phyloP scores from a whole-genome alignment of 2,888 invertebrate species.

The Homarus gammarus region DNA sequence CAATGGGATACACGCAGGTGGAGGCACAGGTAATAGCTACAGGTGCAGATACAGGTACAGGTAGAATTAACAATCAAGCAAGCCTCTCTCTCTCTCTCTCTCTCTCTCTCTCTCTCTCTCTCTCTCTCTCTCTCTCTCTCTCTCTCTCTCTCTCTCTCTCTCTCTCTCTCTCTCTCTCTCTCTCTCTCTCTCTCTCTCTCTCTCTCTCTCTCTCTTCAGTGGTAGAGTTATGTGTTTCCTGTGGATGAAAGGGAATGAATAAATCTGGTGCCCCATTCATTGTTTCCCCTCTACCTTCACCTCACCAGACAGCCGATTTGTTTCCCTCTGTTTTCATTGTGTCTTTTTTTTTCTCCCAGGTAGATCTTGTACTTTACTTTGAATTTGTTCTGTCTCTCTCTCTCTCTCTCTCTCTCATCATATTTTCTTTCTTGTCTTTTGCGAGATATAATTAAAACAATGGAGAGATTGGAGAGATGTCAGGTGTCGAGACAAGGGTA shows the following conservation, averaged over 20 bases:
- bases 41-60: too few species aligned
- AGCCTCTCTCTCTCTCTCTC: not conserved
- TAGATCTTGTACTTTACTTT: too few species aligned
- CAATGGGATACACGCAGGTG: too few species aligned
- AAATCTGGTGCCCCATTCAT: too few species aligned
- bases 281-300: too few species aligned
- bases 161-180: too few species aligned
- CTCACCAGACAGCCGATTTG: too few species aligned
- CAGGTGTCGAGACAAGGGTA: not conserved
- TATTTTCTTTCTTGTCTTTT: not conserved
- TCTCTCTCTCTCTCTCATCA: not conserved
- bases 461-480: not conserved
- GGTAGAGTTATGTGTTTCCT: not conserved
- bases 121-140: not conserved
- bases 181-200: not conserved
- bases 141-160: not conserved
- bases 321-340: too few species aligned
- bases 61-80: too few species aligned
- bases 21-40: too few species aligned
- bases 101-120: not conserved
- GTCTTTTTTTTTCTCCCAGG: too few species aligned
- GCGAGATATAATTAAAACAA: not conserved
- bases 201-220: not conserved
- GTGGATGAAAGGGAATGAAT: not conserved
- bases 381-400: not conserved